These are phyloP conservation scores for Drosophila prosaltans DNA, from an alignment of 1,140 invertebrate species.

Conservation along the genomic window DNA sequence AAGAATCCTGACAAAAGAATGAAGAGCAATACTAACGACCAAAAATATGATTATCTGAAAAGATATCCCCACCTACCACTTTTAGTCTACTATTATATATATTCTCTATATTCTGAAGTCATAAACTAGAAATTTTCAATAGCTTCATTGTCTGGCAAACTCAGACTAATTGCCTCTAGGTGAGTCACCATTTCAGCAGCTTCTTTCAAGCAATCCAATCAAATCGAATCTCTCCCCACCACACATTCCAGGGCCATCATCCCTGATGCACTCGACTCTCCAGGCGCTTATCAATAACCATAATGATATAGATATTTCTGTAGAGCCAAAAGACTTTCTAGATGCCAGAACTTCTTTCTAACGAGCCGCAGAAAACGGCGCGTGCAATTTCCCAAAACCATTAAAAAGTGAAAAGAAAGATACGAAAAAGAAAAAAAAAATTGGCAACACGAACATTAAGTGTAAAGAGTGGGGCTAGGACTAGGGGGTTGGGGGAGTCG, in stretches of 20 bases:
- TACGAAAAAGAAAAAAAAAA: slow-evolving; percentile 50
- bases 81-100: too few relatives aligned
- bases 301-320: slow-evolving; percentile 59
- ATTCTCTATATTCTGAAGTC: too few relatives aligned
- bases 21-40: too few relatives aligned
- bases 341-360: slow-evolving; percentile 43
- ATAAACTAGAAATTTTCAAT: neutral
- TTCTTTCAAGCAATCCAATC: neutral
- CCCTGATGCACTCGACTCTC: neutral
- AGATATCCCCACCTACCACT: too few relatives aligned
- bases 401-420: slow-evolving; percentile 65
- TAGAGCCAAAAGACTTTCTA: slow-evolving; percentile 29
- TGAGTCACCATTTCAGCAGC: neutral
- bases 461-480: slow-evolving; percentile 21
- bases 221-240: neutral
- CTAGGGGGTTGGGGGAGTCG: neutral
- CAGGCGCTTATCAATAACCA: slow-evolving; percentile 70
- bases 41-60: too few relatives aligned
- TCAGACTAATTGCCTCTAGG: slow-evolving; percentile 37
- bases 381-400: slow-evolving; percentile 79
- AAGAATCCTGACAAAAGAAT: too few relatives aligned
- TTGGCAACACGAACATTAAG: slow-evolving; percentile 75
- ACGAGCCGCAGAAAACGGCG: slow-evolving; percentile 72
- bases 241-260: slow-evolving; percentile 16
- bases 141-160: slow-evolving; percentile 29